Percentiles rank a stretch among this genome's conserved stretches.
These are phyloP conservation scores for Oligia strigilis DNA, from an alignment of 2,888 invertebrate species.

Conservation along the genomic window DNA sequence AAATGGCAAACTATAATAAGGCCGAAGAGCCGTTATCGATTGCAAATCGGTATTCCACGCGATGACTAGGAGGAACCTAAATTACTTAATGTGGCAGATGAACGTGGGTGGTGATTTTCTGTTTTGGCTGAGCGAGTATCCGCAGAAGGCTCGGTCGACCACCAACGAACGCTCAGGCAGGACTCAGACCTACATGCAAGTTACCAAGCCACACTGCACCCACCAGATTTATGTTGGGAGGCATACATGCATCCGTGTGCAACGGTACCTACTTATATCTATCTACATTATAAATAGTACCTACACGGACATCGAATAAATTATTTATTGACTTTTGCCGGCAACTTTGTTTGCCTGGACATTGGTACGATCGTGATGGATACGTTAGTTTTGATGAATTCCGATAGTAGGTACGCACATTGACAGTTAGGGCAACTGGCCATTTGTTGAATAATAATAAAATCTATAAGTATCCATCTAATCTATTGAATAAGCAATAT, in stretches of 20 bases:
- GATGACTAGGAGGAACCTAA: slow-evolving; percentile 60
- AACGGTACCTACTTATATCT: slow-evolving; percentile 66
- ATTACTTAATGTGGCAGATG: slow-evolving; percentile 50
- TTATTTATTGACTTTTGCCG: slow-evolving; percentile 22
- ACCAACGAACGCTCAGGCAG: slow-evolving; percentile 53
- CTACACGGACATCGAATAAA: slow-evolving; percentile 26
- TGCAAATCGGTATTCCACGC: slow-evolving; percentile 60
- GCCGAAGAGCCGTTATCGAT: slow-evolving; percentile 78
- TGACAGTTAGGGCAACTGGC: background rate
- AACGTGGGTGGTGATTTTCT: slow-evolving; percentile 57
- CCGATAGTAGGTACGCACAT: background rate
- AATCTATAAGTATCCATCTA: too few relatives aligned
- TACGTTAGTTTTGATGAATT: background rate
- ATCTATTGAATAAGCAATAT: too few relatives aligned
- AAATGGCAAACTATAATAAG: slow-evolving; percentile 80
- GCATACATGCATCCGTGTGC: slow-evolving; percentile 65
- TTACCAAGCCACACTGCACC: slow-evolving; percentile 49
- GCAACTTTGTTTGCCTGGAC: slow-evolving; percentile 5
- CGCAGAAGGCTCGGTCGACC: slow-evolving; percentile 70
- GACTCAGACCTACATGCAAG: slow-evolving; percentile 31
- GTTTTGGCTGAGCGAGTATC: slow-evolving; percentile 68
- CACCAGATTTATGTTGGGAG: slow-evolving; percentile 66
- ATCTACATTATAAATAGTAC: slow-evolving; percentile 56
- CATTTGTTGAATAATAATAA: background rate
- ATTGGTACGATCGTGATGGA: background rate